Percentiles rank a stretch among this genome's conserved stretches.
Conservation (phyloP, 2,797 vertebrate species). For the Emys orbicularis region DNA sequence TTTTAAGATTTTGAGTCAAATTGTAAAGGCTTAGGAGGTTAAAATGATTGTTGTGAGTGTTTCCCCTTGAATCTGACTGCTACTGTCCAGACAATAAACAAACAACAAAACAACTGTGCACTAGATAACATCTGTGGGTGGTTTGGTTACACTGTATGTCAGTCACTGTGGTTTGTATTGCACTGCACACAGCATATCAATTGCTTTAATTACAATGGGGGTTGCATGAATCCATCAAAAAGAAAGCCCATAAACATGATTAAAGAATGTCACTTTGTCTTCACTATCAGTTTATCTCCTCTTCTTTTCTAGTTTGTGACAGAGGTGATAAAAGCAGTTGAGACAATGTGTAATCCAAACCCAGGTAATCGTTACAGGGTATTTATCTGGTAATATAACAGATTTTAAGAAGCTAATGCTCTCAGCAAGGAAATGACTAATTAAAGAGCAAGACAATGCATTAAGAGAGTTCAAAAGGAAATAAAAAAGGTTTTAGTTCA, state of each 20-base stretch:
- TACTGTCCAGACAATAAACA: neutral
- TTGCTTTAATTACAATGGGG: neutral
- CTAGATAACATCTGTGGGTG: neutral
- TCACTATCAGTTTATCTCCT: neutral
- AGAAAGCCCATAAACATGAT: constrained; percentile 1
- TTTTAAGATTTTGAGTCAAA: neutral
- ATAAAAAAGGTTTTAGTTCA: neutral
- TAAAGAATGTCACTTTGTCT: neutral
- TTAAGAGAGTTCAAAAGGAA: neutral
- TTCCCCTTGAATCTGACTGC: neutral
- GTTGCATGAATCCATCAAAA: neutral
- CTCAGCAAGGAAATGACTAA: neutral
- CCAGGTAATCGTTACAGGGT: neutral
- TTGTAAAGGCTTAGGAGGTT: neutral
- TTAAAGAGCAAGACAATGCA: neutral
- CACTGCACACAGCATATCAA: neutral
- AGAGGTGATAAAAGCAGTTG: neutral
- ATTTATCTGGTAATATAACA: neutral
- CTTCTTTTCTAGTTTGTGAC: neutral
- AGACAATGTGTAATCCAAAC: neutral
- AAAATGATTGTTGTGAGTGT: neutral
- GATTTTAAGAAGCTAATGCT: neutral
- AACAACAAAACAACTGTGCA: neutral
- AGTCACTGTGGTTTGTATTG: constrained; percentile 14
- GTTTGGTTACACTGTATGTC: neutral